Evolutionary conservation across 2,113 vertebrate species (phyloP).

Genomic region (Malurus elegans): DNA sequence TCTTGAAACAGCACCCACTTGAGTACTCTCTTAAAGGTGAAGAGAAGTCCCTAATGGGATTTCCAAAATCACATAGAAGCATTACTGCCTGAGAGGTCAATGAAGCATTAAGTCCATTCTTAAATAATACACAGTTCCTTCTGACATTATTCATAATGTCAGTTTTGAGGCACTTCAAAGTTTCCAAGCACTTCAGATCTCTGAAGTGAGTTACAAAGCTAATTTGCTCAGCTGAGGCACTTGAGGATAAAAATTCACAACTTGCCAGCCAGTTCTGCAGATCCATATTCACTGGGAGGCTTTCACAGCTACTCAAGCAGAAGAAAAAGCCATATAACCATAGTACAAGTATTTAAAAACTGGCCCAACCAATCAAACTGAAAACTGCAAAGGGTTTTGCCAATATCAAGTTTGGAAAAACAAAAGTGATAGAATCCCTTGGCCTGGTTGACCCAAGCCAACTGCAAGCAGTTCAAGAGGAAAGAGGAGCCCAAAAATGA

Average conservation of each 20-base stretch:
- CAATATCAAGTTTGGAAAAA: not conserved
- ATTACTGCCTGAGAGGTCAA: not conserved
- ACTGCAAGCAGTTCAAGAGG: not conserved
- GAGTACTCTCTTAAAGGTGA: constrained; percentile 10
- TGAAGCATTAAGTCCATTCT: constrained; percentile 33
- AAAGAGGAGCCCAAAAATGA: not conserved
- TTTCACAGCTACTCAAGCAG: not conserved
- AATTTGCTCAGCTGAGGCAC: not conserved
- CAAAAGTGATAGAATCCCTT: not conserved
- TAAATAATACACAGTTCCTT: not conserved
- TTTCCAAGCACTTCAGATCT: constrained; percentile 13
- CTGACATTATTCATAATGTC: constrained; percentile 36
- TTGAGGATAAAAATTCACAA: not conserved
- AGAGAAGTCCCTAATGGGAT: constrained; percentile 1
- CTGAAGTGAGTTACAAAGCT: constrained; percentile 27
- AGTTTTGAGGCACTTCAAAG: constrained; percentile 31
- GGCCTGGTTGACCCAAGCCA: not conserved
- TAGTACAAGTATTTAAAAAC: not conserved
- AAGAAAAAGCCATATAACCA: not conserved
- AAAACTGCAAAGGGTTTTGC: not conserved
- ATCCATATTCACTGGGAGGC: not conserved
- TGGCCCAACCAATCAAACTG: not conserved
- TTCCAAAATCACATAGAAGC: not conserved
- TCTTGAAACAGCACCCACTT: not conserved
- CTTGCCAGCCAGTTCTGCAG: not conserved